Evolutionary conservation across 1,140 invertebrate genomes (phyloP).

Genomic region (Bombyx mori): ASM3026992v2 NC_085114.1:15383001-15383500

Average conservation of each 20-base stretch:
- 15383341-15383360: constrained; percentile 63
- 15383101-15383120: constrained; percentile 68
- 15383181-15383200: constrained; percentile 72
- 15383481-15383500: constrained; percentile 27
- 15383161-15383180: constrained; percentile 73
- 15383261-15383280: constrained; percentile 70
- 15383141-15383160: constrained; percentile 68
- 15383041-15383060: constrained; percentile 65
- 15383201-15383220: constrained; percentile 67
- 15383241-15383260: constrained; percentile 69
- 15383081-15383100: constrained; percentile 74
- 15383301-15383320: constrained; percentile 70
- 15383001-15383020: constrained; percentile 65
- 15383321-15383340: constrained; percentile 66
- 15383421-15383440: neutral
- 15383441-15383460: constrained; percentile 7
- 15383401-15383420: constrained; percentile 23
- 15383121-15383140: constrained; percentile 54
- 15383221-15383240: constrained; percentile 67
- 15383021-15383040: constrained; percentile 64
- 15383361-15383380: constrained; percentile 62
- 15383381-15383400: constrained; percentile 24
- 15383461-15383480: constrained; percentile 22
- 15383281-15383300: constrained; percentile 70
- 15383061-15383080: constrained; percentile 73